A percentile compares a stretch with the other conserved stretches of the same genome.
Evolutionary conservation across 1,140 invertebrate species (phyloP).

Genomic region (Bombyx mandarina): DNA sequence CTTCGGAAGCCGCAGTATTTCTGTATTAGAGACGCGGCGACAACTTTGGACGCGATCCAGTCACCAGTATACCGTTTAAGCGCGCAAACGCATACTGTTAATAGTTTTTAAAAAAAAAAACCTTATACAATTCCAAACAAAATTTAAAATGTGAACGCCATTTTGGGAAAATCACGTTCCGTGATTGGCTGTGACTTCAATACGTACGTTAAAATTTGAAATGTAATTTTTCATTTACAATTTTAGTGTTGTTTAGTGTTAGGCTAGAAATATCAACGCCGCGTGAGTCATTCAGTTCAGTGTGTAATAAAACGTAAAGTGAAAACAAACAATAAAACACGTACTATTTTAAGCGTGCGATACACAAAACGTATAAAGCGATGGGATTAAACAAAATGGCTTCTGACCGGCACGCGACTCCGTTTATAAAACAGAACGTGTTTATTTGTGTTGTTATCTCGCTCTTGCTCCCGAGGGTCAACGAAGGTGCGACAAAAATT

Average conservation of each 20-base stretch:
- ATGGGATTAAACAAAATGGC: slow-evolving; percentile 56
- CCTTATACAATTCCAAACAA: neutral
- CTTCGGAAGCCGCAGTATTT: slow-evolving; percentile 53
- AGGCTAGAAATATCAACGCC: no score
- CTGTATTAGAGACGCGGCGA: slow-evolving; percentile 56
- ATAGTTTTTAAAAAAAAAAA: neutral
- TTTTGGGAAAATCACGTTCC: no score
- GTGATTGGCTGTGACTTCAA: neutral
- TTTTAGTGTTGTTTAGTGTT: no score
- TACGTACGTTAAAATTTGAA: neutral
- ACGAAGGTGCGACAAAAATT: slow-evolving; percentile 42
- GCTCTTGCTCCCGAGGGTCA: slow-evolving; percentile 48
- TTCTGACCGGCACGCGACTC: slow-evolving; percentile 46
- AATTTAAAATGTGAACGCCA: no score
- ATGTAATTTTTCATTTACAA: neutral
- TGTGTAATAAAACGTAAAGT: slow-evolving; percentile 36
- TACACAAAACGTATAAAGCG: slow-evolving; percentile 48
- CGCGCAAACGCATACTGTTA: slow-evolving; percentile 20
- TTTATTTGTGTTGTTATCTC: slow-evolving; percentile 65
- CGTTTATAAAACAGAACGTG: slow-evolving; percentile 58
- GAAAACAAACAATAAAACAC: slow-evolving; percentile 41
- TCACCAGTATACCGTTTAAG: slow-evolving; percentile 33
- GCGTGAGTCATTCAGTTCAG: slow-evolving; percentile 32
- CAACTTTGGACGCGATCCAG: slow-evolving; percentile 60
- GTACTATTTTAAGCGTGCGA: slow-evolving; percentile 43